Evolutionary conservation across 2,113 vertebrate genomes (phyloP).

Genomic region (Hemiprocne comata): DNA sequence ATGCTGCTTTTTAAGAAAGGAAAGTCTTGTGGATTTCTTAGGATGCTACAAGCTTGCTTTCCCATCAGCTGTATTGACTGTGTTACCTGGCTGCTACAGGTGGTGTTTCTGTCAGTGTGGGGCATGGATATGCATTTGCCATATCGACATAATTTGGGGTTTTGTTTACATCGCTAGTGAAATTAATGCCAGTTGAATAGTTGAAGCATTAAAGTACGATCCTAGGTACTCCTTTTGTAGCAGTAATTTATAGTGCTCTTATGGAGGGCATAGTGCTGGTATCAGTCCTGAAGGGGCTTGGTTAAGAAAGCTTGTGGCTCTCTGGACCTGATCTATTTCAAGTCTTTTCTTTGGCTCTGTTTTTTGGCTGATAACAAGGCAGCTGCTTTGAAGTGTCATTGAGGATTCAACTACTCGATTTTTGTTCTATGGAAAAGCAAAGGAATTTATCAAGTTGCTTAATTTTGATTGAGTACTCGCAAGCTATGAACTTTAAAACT

Average conservation of each 20-base stretch:
- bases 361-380: neutral
- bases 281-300: neutral
- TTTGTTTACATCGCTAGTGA: neutral
- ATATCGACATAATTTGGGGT: neutral
- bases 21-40: neutral
- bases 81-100: neutral
- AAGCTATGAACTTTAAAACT: neutral
- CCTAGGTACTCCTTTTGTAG: neutral
- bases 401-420: neutral
- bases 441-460: neutral
- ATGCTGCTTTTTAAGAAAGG: neutral
- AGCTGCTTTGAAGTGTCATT: neutral
- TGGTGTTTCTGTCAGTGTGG: neutral
- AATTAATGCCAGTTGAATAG: neutral
- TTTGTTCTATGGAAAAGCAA: neutral
- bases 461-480: neutral
- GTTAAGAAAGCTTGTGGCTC: neutral
- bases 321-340: neutral
- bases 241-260: neutral
- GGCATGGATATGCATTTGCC: neutral
- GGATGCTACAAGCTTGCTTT: neutral
- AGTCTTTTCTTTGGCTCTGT: neutral
- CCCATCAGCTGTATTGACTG: neutral
- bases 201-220: neutral
- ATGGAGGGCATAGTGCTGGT: neutral